Evolutionary conservation across 2,888 invertebrate genomes (phyloP), one percentile per base, ranked within the genome.

Genomic region (Troilus luridus): DNA sequence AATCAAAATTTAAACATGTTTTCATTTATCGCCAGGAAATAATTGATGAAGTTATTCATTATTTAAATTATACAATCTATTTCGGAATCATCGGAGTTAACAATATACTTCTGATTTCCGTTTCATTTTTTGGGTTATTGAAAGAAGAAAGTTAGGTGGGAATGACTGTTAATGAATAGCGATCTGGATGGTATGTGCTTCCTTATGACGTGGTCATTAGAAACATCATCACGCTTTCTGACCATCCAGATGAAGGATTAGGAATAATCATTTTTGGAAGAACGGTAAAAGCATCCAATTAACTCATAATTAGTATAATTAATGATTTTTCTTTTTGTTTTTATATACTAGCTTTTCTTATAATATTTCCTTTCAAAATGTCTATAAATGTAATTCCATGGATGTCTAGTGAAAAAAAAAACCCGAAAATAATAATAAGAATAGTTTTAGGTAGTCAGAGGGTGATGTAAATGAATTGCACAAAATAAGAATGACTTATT

Each of bases 201-300:
- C 41, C 17, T 77, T 77, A 77, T 77, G 72, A 77, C 27, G 72
- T 41, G 27, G 17, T 41, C 17, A 17, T 77, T 41, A 77, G 72
- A 7, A 41, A 41, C 72, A 41, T 77, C 72, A 77, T 41, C 72
- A 77, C 72, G 72, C 72, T 77, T 77, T 77, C 72, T 77, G 41
- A 27, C 17, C 41, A 17, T 77, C 27, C 0, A 17, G 27, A 41
- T 41, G 17, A 77, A 41, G 17, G 27, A 77, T 77, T 77, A 77
- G 27, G 72, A 77, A 77, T 27, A 41, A 77, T 41, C 8, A 77
- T 77, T 77, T 77, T 77, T 19, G 72, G 41, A 5, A 27, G 27
- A 77, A 19, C 41, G 67, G 72, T 41, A 77, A 72, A 24, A 77
- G 17, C 41, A 8, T 41, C 72, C 41, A 77, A 77, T 77, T 41